A percentile compares a stretch with the other conserved stretches of the same genome.
These are phyloP conservation scores for Arge pagana DNA, from an alignment of 2,888 invertebrate species.

Conservation along the genomic window DNA sequence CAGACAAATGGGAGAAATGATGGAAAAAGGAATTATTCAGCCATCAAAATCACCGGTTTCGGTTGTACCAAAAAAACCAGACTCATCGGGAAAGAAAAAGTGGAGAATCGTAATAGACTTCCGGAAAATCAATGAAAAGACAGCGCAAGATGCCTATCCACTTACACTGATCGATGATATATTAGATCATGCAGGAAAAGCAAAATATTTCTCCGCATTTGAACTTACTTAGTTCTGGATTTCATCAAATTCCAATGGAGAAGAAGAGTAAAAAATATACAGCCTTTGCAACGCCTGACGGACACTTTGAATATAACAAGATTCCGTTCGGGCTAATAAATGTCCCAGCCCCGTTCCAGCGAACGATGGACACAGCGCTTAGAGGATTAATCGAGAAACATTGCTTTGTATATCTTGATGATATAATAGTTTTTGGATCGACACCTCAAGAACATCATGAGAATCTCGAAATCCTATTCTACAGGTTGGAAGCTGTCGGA, in stretches of 20 bases:
- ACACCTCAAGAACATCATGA: too few relatives aligned
- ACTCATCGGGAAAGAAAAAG: conserved; percentile 4
- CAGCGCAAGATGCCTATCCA: conserved; percentile 10
- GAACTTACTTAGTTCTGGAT: conserved; percentile 8
- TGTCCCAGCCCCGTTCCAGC: too few relatives aligned
- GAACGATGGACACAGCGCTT: too few relatives aligned
- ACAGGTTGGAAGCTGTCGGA: too few relatives aligned
- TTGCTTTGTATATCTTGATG: too few relatives aligned
- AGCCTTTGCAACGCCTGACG: too few relatives aligned
- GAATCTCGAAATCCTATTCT: too few relatives aligned
- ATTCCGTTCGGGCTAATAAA: too few relatives aligned
- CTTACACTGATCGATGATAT: conserved; percentile 7
- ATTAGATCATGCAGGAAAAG: background rate
- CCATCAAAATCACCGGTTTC: background rate
- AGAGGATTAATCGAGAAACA: too few relatives aligned
- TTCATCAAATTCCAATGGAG: conserved; percentile 5
- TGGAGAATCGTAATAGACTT: conserved; percentile 11
- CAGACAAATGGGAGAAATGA: background rate
- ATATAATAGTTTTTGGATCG: too few relatives aligned
- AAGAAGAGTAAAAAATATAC: conserved; percentile 1
- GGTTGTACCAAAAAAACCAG: conserved; percentile 19
- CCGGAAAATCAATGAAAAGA: conserved; percentile 11
- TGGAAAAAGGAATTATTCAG: background rate
- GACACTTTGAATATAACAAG: too few relatives aligned
- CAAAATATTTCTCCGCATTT: conserved; percentile 9